A percentile compares a stretch with the other conserved stretches of the same genome.
Conservation (phyloP, 2,113 vertebrate genomes). For the Corythaeola cristata region DNA sequence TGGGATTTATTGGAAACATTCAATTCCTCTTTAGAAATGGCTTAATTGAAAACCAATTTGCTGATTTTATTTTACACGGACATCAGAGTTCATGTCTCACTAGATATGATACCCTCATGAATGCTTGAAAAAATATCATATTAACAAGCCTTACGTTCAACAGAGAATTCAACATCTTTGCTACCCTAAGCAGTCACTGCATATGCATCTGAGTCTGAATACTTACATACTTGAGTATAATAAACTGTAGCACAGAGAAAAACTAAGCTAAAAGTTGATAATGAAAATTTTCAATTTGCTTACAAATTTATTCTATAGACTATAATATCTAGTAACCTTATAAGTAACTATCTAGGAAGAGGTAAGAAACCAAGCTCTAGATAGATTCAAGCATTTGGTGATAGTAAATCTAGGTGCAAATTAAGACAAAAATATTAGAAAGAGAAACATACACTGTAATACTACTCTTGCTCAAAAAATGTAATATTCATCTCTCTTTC, state of each 20-base stretch:
- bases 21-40: neutral
- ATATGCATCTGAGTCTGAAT: constrained; percentile 17
- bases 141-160: constrained; percentile 27
- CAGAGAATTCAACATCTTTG: constrained; percentile 32
- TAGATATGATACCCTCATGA: neutral
- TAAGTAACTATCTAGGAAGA: neutral
- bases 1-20: neutral
- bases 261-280: neutral
- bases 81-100: neutral
- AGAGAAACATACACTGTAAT: neutral
- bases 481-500: neutral
- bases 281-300: neutral
- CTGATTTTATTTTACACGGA: neutral
- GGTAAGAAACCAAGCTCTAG: neutral
- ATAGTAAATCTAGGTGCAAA: neutral
- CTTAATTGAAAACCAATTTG: constrained; percentile 12
- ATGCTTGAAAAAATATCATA: constrained; percentile 55
- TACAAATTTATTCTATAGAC: neutral
- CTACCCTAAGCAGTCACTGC: neutral
- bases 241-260: neutral
- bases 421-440: neutral
- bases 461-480: neutral
- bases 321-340: neutral
- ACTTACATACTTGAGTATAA: neutral
- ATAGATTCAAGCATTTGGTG: neutral